A percentile compares a stretch with the other conserved stretches of the same genome.
phyloP scores from a whole-genome alignment of 2,113 vertebrate genomes.

The Rhineura floridana region DNA sequence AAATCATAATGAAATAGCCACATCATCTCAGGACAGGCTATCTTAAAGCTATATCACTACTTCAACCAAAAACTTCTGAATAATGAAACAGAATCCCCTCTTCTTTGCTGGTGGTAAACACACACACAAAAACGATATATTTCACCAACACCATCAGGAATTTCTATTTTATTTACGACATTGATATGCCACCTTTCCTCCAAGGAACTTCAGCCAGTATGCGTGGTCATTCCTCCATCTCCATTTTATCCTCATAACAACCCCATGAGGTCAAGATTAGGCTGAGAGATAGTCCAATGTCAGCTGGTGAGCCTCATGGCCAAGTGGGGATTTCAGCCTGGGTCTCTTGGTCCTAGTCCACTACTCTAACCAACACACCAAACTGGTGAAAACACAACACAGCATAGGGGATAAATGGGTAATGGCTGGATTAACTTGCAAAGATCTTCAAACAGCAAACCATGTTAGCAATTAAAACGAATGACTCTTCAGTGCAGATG shows the following conservation, averaged over 20 bases:
- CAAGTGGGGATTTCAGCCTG: too few relatives aligned
- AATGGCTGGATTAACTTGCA: background rate
- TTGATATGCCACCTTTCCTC: too few relatives aligned
- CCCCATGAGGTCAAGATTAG: too few relatives aligned
- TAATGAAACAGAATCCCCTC: background rate
- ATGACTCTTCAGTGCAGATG: background rate
- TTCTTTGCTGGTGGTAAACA: background rate
- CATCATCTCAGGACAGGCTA: background rate
- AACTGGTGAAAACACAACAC: background rate
- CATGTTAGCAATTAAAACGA: background rate
- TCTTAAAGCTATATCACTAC: background rate
- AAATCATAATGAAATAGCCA: background rate
- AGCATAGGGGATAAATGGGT: background rate
- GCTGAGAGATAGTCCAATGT: too few relatives aligned
- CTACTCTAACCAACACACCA: background rate
- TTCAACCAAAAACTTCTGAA: background rate
- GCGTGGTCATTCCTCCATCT: too few relatives aligned
- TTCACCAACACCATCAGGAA: background rate
- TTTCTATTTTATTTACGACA: too few relatives aligned
- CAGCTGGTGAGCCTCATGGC: too few relatives aligned
- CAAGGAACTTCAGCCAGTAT: too few relatives aligned
- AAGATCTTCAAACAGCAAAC: background rate
- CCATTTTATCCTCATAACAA: too few relatives aligned
- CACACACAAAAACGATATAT: background rate
- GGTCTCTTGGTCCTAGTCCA: background rate